phyloP scores from a whole-genome alignment of 2,797 vertebrate species.

The Hyperoplus lanceolatus region DNA sequence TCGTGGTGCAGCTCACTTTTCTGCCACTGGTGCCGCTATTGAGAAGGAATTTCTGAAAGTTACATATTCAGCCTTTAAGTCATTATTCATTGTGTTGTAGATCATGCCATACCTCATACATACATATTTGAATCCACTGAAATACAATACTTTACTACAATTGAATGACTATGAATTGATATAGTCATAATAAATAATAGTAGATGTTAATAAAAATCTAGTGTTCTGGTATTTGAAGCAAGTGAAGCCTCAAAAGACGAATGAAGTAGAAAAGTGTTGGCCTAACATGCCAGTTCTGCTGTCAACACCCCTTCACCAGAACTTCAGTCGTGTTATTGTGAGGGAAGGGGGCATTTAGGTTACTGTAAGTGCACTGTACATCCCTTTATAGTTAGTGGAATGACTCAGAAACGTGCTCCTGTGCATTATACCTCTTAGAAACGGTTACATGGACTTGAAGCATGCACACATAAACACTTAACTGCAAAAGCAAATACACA shows the following conservation, averaged over 20 bases:
- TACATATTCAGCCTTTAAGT: too few species aligned
- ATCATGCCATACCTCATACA: neutral
- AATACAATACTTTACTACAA: neutral
- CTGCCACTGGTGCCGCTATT: too few species aligned
- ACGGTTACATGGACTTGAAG: constrained; percentile 44
- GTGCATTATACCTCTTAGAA: constrained; percentile 53
- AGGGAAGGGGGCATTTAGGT: constrained; percentile 54
- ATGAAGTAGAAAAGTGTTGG: constrained; percentile 43
- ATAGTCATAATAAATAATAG: constrained; percentile 22
- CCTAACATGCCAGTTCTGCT: constrained; percentile 41
- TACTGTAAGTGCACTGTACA: constrained; percentile 51
- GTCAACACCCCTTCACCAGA: constrained; percentile 65
- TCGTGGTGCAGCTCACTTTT: too few species aligned
- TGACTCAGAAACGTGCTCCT: constrained; percentile 58
- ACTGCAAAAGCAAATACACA: constrained; percentile 43
- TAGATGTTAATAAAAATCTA: constrained; percentile 2
- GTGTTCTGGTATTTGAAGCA: constrained; percentile 34
- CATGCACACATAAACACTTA: constrained; percentile 30
- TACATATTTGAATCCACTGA: neutral
- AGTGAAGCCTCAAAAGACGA: constrained; percentile 31
- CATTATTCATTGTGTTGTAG: neutral
- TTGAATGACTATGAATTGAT: neutral
- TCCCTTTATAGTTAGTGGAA: constrained; percentile 54
- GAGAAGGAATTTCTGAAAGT: too few species aligned
- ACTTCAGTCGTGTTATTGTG: constrained; percentile 52